Base-by-base conservation (phyloP, 2,888 invertebrate species). In the Arrhopalites spinosus region DNA sequence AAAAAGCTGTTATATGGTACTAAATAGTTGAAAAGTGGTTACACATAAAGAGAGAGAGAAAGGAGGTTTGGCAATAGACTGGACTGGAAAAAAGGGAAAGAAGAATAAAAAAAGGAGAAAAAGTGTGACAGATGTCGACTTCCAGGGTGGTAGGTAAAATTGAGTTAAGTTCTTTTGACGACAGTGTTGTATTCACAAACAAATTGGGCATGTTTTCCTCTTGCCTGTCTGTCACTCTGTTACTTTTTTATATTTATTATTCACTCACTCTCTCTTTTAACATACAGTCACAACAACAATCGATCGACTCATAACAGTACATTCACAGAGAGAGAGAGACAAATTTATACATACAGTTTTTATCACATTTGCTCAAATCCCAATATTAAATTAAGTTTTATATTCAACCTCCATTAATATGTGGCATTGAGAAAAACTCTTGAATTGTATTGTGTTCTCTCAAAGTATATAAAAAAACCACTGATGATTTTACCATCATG, bases 61-160 rank as follows among this genome's bases (percentile, higher is more conserved):
- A 61, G 36, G 67, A 67, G 61, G 61, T 27, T n/a, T 13, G 2
- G 61, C 20, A 36, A 20, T 5, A 30, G 68, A 74, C 66, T 50
- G 61, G 50, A 50, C 50, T 15, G 20, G 50, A 50, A 53, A 53
- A 53, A 8, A 53, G 53, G 63, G 66, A n/a, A 50, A 53, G 50
- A 73, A 76, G 29, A 29, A 15, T 68, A 70, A 53, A 71, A 71
- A 74, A 72, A 69, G 56, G 69, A 74, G 43, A 74, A 74, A 76
- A 78, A 79, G 77, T 71, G 77, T 76, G 81, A 78, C 81, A 81
- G 81, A 81, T 81, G 81, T 78, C 77, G 77, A 79, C 79, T 81
- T 80, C 15, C 77, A 78, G 81, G 80, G 79, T 79, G 80, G 80
- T 67, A 67, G 47, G 67, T 67, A 74, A 80, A 81, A 81, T 80